Evolutionary conservation across 1,140 invertebrate species (phyloP).

Genomic region (Microvelia longipes): DNA sequence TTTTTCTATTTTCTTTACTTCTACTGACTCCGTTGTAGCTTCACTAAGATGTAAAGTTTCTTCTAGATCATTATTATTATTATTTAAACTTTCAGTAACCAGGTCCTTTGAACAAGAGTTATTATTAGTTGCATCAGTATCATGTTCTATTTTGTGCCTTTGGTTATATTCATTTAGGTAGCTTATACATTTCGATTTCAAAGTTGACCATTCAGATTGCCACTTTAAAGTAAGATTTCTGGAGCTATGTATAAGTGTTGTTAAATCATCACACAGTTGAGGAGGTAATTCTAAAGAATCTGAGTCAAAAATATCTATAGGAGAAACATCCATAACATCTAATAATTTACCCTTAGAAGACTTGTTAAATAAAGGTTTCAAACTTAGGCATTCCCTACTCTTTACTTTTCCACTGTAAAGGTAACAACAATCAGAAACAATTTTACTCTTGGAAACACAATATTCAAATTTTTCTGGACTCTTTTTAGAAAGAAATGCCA

Average conservation of each 20-base stretch:
- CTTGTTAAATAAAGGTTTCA: neutral
- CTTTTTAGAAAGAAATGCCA: neutral
- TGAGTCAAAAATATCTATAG: conserved; percentile 5
- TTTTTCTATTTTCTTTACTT: neutral
- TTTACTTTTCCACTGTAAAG: neutral
- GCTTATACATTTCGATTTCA: conserved; percentile 39
- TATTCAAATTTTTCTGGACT: no score
- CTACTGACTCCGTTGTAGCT: conserved; percentile 30
- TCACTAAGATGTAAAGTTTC: conserved; percentile 1
- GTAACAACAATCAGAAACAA: no score
- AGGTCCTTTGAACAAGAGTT: neutral
- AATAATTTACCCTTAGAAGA: neutral
- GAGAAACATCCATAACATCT: conserved; percentile 7
- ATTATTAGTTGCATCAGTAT: neutral
- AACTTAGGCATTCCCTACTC: neutral
- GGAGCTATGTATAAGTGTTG: conserved; percentile 41
- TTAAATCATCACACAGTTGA: conserved; percentile 43
- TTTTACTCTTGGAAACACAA: no score
- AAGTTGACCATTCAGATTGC: conserved; percentile 40
- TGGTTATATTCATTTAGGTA: conserved; percentile 40
- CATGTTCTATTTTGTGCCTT: conserved; percentile 28
- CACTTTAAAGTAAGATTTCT: conserved; percentile 45
- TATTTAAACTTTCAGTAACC: neutral
- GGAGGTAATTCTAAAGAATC: conserved; percentile 28
- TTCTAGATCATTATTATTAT: neutral